A percentile compares a stretch with the other conserved stretches of the same genome.
Evolutionary conservation across 1,140 invertebrate genomes (phyloP).

Genomic region (Lerema accius): DNA sequence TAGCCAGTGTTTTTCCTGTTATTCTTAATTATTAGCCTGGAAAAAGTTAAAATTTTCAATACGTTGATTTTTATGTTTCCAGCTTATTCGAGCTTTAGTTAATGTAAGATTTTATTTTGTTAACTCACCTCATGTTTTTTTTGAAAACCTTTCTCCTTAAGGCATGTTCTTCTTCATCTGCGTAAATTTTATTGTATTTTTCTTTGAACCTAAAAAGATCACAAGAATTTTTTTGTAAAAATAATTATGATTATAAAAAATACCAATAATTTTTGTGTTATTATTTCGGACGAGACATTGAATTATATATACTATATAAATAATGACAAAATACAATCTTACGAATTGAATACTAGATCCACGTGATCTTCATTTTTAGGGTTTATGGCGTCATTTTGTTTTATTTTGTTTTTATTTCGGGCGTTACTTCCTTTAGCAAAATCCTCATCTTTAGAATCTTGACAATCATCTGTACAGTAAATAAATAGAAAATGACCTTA

Average conservation of each 20-base stretch:
- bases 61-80: too few species aligned
- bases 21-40: slow-evolving; percentile 42
- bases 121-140: slow-evolving; percentile 48
- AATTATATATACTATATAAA: background rate
- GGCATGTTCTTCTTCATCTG: slow-evolving; percentile 43
- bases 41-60: slow-evolving; percentile 1
- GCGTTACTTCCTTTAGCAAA: background rate
- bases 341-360: slow-evolving; percentile 43
- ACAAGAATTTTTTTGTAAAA: too few species aligned
- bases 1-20: slow-evolving; percentile 55
- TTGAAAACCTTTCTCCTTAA: background rate
- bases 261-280: background rate
- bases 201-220: slow-evolving; percentile 45
- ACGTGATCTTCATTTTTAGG: slow-evolving; percentile 43
- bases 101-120: slow-evolving; percentile 22
- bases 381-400: slow-evolving; percentile 32
- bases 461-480: slow-evolving; percentile 39
- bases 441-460: background rate
- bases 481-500: too few species aligned
- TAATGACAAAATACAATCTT: slow-evolving; percentile 19
- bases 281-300: background rate
- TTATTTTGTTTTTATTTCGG: too few species aligned
- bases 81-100: too few species aligned
- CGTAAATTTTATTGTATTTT: slow-evolving; percentile 43
- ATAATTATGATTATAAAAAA: background rate